These are phyloP conservation scores for Patella vulgata DNA, from an alignment of 1,140 invertebrate species.

Conservation along the genomic window DNA sequence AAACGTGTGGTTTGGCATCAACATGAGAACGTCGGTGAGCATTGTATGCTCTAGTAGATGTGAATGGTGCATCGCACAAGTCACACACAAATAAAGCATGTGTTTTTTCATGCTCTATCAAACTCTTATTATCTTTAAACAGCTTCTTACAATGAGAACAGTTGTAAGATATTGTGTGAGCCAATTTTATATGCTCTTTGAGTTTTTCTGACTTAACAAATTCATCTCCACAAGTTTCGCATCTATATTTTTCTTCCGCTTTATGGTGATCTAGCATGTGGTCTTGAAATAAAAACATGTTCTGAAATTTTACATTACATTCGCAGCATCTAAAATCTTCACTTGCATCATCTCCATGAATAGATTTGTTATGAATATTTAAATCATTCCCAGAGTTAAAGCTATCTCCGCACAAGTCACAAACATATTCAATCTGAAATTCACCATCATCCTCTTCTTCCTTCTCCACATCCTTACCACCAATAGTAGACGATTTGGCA, in stretches of 20 bases:
- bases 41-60: conserved; percentile 70
- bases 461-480: no score
- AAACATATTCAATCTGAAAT: conserved; percentile 2
- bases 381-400: conserved; percentile 18
- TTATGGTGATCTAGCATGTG: conserved; percentile 14
- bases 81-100: conserved; percentile 64
- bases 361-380: conserved; percentile 11
- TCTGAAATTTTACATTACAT: conserved; percentile 11
- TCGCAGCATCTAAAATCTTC: conserved; percentile 7
- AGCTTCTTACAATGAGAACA: conserved; percentile 32
- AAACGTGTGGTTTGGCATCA: conserved; percentile 69
- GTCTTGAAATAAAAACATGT: conserved; percentile 12
- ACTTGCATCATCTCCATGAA: conserved; percentile 8
- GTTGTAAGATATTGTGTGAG: conserved; percentile 26
- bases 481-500: no score
- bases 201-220: conserved; percentile 31
- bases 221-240: conserved; percentile 26
- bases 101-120: conserved; percentile 27
- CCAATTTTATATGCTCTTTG: conserved; percentile 24
- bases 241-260: conserved; percentile 10
- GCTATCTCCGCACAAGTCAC: conserved; percentile 27
- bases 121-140: conserved; percentile 18
- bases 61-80: conserved; percentile 73
- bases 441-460: no score
- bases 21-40: conserved; percentile 71